phyloP scores from a whole-genome alignment of 2,113 vertebrate genomes.

The Apistogramma diplotaenia region DNA sequence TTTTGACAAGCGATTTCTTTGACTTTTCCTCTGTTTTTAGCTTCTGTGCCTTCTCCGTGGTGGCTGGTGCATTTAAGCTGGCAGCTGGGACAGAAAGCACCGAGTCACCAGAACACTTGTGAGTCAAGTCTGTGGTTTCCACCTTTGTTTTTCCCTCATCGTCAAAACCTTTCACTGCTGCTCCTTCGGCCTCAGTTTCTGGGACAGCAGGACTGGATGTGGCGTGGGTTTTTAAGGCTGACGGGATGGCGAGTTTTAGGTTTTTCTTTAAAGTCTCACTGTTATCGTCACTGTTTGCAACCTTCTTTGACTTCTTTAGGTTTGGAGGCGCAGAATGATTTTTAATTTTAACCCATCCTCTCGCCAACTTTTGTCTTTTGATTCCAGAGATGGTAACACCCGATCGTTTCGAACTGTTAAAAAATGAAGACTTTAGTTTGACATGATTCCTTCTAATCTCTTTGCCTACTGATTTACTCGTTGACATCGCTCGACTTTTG shows the following conservation, averaged over 20 bases:
- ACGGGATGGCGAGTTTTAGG: not conserved
- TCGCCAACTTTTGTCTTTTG: not conserved
- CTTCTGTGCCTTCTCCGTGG: not conserved
- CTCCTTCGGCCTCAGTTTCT: not conserved
- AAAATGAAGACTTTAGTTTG: not conserved
- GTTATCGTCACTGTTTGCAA: not conserved
- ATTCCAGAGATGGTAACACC: not conserved
- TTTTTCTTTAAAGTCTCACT: not conserved
- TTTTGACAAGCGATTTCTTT: not conserved
- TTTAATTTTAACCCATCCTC: not conserved
- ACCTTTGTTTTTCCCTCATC: not conserved
- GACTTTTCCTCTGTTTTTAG: not conserved
- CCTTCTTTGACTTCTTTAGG: conserved; percentile 10
- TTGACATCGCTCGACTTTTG: not conserved
- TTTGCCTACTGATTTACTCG: not conserved
- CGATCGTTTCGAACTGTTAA: not conserved
- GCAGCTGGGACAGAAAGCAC: not conserved
- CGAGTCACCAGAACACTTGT: not conserved
- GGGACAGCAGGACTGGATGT: not conserved
- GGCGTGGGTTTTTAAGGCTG: not conserved
- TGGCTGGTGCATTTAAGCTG: not conserved
- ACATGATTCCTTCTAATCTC: not conserved
- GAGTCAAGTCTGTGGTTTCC: not conserved
- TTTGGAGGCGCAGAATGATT: not conserved
- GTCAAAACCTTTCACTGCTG: not conserved